Base-by-base conservation (phyloP, 2,888 invertebrate genomes). In the Rugalucina vietnamica region DNA sequence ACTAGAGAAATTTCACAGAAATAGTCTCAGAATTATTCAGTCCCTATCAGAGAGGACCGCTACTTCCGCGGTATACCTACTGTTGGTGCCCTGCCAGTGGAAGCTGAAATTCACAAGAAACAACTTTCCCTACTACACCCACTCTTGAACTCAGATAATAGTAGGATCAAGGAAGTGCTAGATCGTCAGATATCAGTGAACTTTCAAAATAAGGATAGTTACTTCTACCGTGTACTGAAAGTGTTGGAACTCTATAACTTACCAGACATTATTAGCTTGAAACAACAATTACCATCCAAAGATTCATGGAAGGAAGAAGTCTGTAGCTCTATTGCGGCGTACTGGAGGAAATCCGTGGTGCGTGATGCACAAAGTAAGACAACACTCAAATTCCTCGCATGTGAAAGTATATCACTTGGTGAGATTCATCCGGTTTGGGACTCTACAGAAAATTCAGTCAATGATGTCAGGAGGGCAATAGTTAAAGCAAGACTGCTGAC, bases 71-170 rank as follows among this genome's bases (percentile, higher is more conserved):
- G 70, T 77, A 29, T 49, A 37, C 8, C 49, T 77, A 32, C 49
- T 77, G 18, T 69, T 24, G 77, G 77, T 27, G 70, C 77, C 3
- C n/a, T 77, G 4, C 70, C 77, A 36, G 34, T 77, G 18, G 49
- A 69, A 70, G 77, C 77, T 37, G 77, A 77, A 77, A 77, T 77
- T 39, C 69, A 77, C 14, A 77, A 77, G 60, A 29, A 32, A 29
- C 69, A 69, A 32, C 69, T 77, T 3, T 43, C 65, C 5, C 29
- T 77, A 10, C 18, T 77, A 1, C 29, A 49, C 32, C n/a, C 43
- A 18, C 69, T 43, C 69, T 18, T 69, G 34, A 27, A 65, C 32
- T 70, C 21, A 18, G 24, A 77, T 14, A 69, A 77, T 39, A 34
- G 21, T 2, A 37, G 49, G 21, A 69, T 77, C 12, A 43, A 77